phyloP scores from a whole-genome alignment of 2,888 invertebrate species.

The Diarsia mendica region DNA sequence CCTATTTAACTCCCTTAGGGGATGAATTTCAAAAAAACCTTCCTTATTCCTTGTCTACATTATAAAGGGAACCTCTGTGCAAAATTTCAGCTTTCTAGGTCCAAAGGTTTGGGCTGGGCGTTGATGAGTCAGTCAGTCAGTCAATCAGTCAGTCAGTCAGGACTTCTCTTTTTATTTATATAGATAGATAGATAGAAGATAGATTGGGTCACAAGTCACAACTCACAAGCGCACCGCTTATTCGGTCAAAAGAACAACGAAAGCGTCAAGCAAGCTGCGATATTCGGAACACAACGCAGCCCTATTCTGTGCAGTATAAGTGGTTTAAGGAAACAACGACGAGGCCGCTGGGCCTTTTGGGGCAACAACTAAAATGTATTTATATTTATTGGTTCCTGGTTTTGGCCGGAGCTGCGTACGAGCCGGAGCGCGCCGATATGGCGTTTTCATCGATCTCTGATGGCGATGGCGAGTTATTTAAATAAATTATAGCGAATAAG shows the following conservation, averaged over 20 bases:
- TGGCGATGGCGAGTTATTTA: conserved; percentile 67
- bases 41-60: no score
- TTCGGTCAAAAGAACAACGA: conserved; percentile 53
- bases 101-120: no score
- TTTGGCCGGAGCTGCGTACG: conserved; percentile 76
- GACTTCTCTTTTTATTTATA: no score
- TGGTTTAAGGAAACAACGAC: conserved; percentile 80
- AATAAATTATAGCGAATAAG: conserved; percentile 62
- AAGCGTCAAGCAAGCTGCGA: conserved; percentile 59
- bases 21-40: no score
- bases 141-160: no score
- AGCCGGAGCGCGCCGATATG: conserved; percentile 70
- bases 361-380: conserved; percentile 81
- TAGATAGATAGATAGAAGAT: no score
- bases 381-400: conserved; percentile 83
- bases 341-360: conserved; percentile 79
- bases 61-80: no score
- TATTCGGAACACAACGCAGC: conserved; percentile 53
- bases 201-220: no score
- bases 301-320: conserved; percentile 70
- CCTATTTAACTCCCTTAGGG: no score
- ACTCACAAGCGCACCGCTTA: conserved; percentile 51
- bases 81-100: no score
- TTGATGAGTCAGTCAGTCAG: no score
- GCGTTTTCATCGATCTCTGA: conserved; percentile 74